Evolutionary conservation across 2,888 invertebrate species (phyloP).

Genomic region (Galerucella nymphaeae): DNA sequence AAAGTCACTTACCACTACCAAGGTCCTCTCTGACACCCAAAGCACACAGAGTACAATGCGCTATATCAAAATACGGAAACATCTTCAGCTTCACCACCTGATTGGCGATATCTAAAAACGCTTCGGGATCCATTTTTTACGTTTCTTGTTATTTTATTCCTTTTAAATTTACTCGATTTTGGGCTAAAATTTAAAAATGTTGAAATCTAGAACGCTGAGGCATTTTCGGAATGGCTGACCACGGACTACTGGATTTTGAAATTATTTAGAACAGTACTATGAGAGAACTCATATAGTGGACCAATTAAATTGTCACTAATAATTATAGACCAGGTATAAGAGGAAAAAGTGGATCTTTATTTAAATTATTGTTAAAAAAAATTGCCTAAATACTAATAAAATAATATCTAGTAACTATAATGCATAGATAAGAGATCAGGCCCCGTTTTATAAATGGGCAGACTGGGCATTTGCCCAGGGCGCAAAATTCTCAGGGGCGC

Average conservation of each 20-base stretch:
- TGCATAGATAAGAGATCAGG: too few species aligned
- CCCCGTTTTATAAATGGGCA: too few species aligned
- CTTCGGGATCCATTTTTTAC: constrained; percentile 89
- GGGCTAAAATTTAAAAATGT: constrained; percentile 4
- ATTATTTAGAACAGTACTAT: background rate
- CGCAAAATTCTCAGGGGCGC: too few species aligned
- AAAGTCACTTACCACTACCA: constrained; percentile 79
- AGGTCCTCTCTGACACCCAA: constrained; percentile 95
- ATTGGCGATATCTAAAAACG: constrained; percentile 97
- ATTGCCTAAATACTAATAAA: too few species aligned
- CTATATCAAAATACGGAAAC: constrained; percentile 99
- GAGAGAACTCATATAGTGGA: too few species aligned
- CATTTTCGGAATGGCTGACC: constrained; percentile 45
- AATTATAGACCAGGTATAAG: background rate
- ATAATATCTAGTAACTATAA: too few species aligned
- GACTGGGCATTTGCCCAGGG: too few species aligned
- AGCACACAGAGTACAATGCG: constrained; percentile 95
- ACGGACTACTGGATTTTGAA: constrained; percentile 42
- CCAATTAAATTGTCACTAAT: background rate
- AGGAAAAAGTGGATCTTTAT: background rate
- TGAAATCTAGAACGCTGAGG: constrained; percentile 29
- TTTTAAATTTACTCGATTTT: background rate
- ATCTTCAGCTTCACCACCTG: constrained; percentile 99
- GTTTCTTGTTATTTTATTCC: constrained; percentile 2
- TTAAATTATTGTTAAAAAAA: background rate